Base-by-base conservation (phyloP, 92 coral and sea anemone genomes). In the Porites evermanni region DNA sequence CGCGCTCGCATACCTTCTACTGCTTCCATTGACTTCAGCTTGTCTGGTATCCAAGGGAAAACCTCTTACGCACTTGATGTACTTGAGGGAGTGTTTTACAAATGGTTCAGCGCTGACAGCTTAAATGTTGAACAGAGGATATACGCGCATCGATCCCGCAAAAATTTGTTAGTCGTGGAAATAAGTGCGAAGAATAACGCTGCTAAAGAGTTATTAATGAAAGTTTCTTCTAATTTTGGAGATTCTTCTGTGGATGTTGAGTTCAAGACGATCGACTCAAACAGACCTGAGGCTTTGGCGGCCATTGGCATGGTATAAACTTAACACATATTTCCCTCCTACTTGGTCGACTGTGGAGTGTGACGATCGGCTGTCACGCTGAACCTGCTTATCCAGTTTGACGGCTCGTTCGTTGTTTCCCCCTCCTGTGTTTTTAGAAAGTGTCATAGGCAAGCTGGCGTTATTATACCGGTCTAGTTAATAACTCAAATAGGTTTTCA, bases 1-100 rank as follows among this genome's bases (percentile, higher is more conserved):
- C 94, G 97, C 53, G 97, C 97, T 1, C 77, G 97, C 20, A 67
- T 94, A 9, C 98, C 95, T 20, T 94, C 95, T 2, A 80, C 98
- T 2, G 87, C 80, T 73, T 87, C 95, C 23, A 67, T 94, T 8
- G 93, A 94, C 19, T 89, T 84, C 66, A 52, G 84, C 20, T 93
- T 94, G 26, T 44, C 71, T 29, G 91, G 87, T 1, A 53, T 89
- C 17, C 82, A 74, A 32, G 98, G 98, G 14, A 89, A 81, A 18
- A 29, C 70, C 9, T 92, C 94, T 12, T 92, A 89, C 85, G 98
- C 94, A 1, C 75, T 94, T 50, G 98, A 94, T 78, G 90, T 90
- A 52, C 77, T 20, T 19, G 92, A 94, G 23, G 98, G 94, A 19
- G 92, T 92, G 21, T 94, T 94, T 65, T 94, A 89, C 88, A 91